These are phyloP conservation scores for Temnothorax nylanderi DNA, from an alignment of 1,140 invertebrate genomes.

Conservation along the genomic window DNA sequence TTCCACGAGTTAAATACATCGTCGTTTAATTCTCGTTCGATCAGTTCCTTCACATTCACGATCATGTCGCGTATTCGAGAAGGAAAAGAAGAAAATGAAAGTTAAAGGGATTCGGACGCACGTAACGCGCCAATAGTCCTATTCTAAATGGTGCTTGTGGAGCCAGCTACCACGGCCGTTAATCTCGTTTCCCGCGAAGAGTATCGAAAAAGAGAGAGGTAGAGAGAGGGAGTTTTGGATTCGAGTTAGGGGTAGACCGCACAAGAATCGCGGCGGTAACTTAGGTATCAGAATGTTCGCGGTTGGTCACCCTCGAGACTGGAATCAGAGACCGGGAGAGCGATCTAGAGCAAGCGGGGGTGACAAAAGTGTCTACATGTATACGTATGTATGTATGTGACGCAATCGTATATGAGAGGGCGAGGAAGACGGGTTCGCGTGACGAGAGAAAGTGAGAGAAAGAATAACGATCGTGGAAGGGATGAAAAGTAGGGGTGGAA, in stretches of 20 bases:
- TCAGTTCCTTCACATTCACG: conserved; percentile 27
- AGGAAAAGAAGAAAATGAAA: conserved; percentile 35
- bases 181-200: conserved; percentile 67
- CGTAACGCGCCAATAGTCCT: conserved; percentile 45
- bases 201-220: conserved; percentile 24
- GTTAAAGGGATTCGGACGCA: conserved; percentile 44
- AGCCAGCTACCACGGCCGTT: conserved; percentile 52
- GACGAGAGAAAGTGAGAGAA: conserved; percentile 44
- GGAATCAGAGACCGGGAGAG: conserved; percentile 73
- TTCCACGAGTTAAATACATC: conserved; percentile 19
- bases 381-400: conserved; percentile 2
- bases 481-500: conserved; percentile 28
- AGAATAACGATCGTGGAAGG: conserved; percentile 7
- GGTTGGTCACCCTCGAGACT: conserved; percentile 80
- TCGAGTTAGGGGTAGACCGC: conserved; percentile 70
- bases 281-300: conserved; percentile 80
- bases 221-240: conserved; percentile 50
- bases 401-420: conserved; percentile 14
- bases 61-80: neutral
- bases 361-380: conserved; percentile 24
- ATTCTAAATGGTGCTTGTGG: conserved; percentile 50
- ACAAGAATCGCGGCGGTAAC: conserved; percentile 75
- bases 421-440: neutral
- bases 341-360: conserved; percentile 32
- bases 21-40: neutral